Evolutionary conservation across 1,140 invertebrate species (phyloP).

Genomic region (Trypoxylus dichotomus): DNA sequence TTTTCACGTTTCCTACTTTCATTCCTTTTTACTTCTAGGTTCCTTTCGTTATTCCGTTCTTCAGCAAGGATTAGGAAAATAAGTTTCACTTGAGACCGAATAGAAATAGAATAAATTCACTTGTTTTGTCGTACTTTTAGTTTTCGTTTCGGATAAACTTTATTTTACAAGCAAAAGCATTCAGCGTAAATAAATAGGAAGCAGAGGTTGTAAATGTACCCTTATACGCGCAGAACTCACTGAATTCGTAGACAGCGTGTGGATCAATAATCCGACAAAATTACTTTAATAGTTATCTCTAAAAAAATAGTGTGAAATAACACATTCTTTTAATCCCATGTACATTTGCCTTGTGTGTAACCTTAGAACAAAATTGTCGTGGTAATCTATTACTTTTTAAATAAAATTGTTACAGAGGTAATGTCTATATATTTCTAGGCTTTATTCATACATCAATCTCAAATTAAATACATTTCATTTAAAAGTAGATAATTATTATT

Average conservation of each 20-base stretch:
- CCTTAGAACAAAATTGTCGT: no score
- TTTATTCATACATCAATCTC: no score
- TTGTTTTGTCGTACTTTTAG: not conserved
- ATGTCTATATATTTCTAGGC: no score
- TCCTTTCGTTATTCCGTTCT: not conserved
- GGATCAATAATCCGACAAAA: not conserved
- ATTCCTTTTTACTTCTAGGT: not conserved
- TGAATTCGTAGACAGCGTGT: not conserved
- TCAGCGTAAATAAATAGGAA: not conserved
- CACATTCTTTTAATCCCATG: no score
- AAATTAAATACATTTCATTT: no score
- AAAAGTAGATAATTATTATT: no score
- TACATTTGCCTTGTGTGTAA: no score
- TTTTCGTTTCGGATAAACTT: not conserved
- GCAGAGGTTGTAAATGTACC: not conserved
- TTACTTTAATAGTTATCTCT: not conserved
- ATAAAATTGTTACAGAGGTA: no score
- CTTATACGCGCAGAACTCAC: not conserved
- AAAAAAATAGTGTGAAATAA: no score
- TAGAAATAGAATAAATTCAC: not conserved
- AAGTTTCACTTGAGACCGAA: constrained; percentile 1
- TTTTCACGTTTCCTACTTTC: not conserved
- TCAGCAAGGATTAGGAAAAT: not conserved
- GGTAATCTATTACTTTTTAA: no score
- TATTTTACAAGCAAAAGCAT: not conserved